Conservation (phyloP, 2,888 invertebrate genomes). For the Amorpha juglandis region DNA sequence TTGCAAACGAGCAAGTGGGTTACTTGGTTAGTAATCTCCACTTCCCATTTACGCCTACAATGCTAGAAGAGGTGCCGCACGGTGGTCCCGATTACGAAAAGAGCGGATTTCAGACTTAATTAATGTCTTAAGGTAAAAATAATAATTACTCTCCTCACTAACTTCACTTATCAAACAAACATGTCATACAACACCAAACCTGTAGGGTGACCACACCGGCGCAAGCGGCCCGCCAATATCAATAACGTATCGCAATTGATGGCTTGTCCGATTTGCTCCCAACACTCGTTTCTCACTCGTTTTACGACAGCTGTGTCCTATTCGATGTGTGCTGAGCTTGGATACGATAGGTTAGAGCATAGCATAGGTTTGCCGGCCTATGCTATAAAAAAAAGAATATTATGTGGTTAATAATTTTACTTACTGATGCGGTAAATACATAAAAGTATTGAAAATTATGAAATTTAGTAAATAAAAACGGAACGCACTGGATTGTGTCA, state of each 20-base stretch:
- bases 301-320: conserved; percentile 71
- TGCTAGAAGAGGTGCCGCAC: no score
- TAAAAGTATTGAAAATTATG: no score
- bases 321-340: conserved; percentile 50
- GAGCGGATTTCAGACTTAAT: neutral
- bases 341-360: conserved; percentile 27
- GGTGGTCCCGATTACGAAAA: no score
- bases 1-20: no score
- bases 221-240: conserved; percentile 64
- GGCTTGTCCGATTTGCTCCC: conserved; percentile 78
- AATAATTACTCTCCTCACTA: neutral
- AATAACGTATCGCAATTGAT: conserved; percentile 80
- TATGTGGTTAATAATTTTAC: neutral
- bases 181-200: conserved; percentile 4
- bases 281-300: conserved; percentile 70
- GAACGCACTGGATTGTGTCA: no score
- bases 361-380: no score
- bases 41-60: no score
- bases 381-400: no score
- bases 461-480: no score
- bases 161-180: neutral
- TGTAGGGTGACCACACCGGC: conserved; percentile 41
- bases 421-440: no score
- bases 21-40: no score
- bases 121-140: neutral